phyloP scores from a whole-genome alignment of 2,797 vertebrate species.

The Gymnodraco acuticeps region DNA sequence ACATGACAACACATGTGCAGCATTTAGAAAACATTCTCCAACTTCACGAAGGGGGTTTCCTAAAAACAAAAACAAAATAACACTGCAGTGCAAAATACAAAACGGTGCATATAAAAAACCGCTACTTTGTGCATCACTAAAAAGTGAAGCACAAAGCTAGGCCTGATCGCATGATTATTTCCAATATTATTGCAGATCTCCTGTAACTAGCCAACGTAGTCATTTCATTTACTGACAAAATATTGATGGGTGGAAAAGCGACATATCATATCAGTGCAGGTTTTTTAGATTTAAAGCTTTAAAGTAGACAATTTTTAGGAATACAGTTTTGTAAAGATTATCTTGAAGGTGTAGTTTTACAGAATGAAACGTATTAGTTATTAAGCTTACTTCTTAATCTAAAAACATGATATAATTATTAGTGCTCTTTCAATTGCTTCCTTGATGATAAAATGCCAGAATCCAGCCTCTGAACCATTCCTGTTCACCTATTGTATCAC shows the following conservation, averaged over 20 bases:
- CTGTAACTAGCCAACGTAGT: too few species aligned
- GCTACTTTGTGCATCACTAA: too few species aligned
- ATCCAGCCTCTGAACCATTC: background rate
- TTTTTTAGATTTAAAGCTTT: background rate
- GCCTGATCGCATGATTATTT: too few species aligned
- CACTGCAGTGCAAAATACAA: too few species aligned
- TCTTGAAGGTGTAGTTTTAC: background rate
- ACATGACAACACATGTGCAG: too few species aligned
- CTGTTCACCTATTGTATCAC: background rate
- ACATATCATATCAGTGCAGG: background rate
- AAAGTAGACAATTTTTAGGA: background rate
- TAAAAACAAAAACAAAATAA: too few species aligned
- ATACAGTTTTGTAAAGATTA: background rate
- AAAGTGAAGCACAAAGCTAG: too few species aligned
- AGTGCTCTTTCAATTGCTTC: background rate
- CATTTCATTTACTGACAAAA: too few species aligned
- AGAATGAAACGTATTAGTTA: background rate
- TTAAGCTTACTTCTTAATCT: background rate
- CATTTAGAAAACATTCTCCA: too few species aligned
- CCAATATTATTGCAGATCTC: too few species aligned
- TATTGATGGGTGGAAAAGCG: background rate
- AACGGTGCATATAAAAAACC: too few species aligned
- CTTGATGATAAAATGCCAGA: background rate
- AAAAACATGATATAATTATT: background rate
- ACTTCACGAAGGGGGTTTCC: too few species aligned